Evolutionary conservation across 2,888 invertebrate species (phyloP).

Genomic region (Hybos culiciformis): DNA sequence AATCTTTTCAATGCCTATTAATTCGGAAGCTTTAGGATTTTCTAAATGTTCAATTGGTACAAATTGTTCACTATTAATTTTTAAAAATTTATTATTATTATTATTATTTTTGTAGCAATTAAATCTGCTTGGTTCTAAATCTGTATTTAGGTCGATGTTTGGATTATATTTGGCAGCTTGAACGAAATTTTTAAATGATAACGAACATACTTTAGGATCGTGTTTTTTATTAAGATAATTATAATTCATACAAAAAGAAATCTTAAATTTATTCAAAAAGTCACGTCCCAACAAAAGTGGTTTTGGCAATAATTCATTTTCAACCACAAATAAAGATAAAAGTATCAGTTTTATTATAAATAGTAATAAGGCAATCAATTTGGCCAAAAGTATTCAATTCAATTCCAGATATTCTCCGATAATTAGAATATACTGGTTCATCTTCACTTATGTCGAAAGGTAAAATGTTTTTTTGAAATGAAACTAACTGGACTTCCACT

Average conservation of each 20-base stretch:
- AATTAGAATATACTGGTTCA: not conserved
- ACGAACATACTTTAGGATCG: too few relatives aligned
- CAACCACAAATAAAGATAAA: not conserved
- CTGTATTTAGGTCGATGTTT: too few relatives aligned
- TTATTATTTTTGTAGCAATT: too few relatives aligned
- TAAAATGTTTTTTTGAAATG: not conserved
- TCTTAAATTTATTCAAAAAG: not conserved
- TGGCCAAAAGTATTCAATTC: slow-evolving; percentile 2
- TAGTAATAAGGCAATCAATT: not conserved
- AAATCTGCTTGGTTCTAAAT: too few relatives aligned
- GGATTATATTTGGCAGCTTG: too few relatives aligned
- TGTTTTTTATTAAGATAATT: too few relatives aligned
- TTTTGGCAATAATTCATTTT: not conserved
- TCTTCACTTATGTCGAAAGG: not conserved
- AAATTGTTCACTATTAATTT: too few relatives aligned
- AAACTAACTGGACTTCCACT: slow-evolving; percentile 3
- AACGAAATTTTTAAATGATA: too few relatives aligned
- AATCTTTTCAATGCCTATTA: too few relatives aligned
- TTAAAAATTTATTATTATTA: too few relatives aligned
- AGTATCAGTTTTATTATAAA: slow-evolving; percentile 1
- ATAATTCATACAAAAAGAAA: not conserved
- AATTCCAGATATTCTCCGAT: not conserved
- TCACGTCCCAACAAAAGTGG: slow-evolving; percentile 1
- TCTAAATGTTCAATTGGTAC: too few relatives aligned
- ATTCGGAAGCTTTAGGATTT: too few relatives aligned